A percentile compares a stretch with the other conserved stretches of the same genome.
Conservation (phyloP, 2,888 invertebrate species). For the Cosmorhoe ocellata region DNA sequence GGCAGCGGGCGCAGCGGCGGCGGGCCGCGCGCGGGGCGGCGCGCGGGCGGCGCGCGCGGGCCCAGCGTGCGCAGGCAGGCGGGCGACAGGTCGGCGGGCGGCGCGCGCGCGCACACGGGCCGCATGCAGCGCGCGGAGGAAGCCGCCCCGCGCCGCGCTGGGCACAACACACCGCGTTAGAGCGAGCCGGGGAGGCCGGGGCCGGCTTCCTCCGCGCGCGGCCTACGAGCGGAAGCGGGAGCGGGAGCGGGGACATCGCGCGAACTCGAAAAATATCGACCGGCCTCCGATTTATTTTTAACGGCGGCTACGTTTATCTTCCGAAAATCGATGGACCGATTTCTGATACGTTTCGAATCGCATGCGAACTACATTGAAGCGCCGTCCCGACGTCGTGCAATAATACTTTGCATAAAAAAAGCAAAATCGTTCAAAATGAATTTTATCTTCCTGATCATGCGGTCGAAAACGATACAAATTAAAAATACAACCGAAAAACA, state of each 20-base stretch:
- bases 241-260: background rate
- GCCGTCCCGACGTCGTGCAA: too few species aligned
- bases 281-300: too few species aligned
- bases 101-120: constrained; percentile 78
- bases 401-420: too few species aligned
- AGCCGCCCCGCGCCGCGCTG: constrained; percentile 48
- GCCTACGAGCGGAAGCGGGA: constrained; percentile 4
- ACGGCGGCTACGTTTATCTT: too few species aligned
- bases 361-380: too few species aligned
- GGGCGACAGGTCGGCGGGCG: constrained; percentile 64
- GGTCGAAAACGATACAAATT: too few species aligned
- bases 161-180: constrained; percentile 51
- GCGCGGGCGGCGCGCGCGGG: constrained; percentile 39
- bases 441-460: too few species aligned
- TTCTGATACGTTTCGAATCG: too few species aligned
- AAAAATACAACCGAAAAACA: too few species aligned
- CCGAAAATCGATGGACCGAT: too few species aligned
- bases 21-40: constrained; percentile 49
- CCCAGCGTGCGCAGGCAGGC: constrained; percentile 72
- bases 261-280: too few species aligned
- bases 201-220: constrained; percentile 50
- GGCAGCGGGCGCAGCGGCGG: constrained; percentile 45
- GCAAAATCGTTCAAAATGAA: too few species aligned
- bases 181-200: constrained; percentile 3
- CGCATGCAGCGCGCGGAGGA: constrained; percentile 71